Evolutionary conservation across 2,113 vertebrate species (phyloP), one percentile per base, ranked within the genome.

Genomic region (Arothron firmamentum): DNA sequence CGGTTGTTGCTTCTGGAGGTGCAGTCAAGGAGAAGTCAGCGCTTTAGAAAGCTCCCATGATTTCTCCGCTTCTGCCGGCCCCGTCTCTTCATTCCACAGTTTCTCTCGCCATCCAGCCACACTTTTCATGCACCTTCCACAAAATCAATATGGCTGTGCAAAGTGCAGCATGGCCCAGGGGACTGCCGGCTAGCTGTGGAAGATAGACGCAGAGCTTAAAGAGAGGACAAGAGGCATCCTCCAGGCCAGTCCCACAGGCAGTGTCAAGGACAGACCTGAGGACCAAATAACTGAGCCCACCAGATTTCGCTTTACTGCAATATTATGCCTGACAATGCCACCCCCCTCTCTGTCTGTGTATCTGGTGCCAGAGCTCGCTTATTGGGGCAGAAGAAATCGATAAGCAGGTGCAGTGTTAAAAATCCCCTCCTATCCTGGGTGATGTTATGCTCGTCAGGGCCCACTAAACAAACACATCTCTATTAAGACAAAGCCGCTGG

Each of bases 341-440:
- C 23, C 15, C 23, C 21, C 16, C 41, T 23, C 25, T 54, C 80
- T 77, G 62, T 67, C 66, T 18, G 61, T 77, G 68, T 16, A 54
- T 62, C 46, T 43, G 52, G 54, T 51, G 56, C 56, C 59, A 9
- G 4, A 79, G 79, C 58, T 57, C 79, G 78, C 67, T 79, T 77
- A 56, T 65, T 3, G 34, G 79, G 67, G 78, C 70, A 76, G 81
- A 82, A 83, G 68, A 65, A 90, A 93, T 88, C 86, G 85, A 92
- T 90, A 87, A 85, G 79, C 86, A 91, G 90, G 76, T 85, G 77
- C 88, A 92, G 92, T 89, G 87, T 92, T 92, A 91, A 90, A 92
- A 91, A 93, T 90, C 88, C 84, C 50, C 88, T 83, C 34, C 87
- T 81, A 80, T 84, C 52, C 75, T 75, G 67, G 76, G 79, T 85